Percentiles rank a stretch among this genome's conserved stretches.
These are phyloP conservation scores for Parazoanthus swiftii DNA, from an alignment of 92 coral and sea anemone genomes.

Conservation along the genomic window DNA sequence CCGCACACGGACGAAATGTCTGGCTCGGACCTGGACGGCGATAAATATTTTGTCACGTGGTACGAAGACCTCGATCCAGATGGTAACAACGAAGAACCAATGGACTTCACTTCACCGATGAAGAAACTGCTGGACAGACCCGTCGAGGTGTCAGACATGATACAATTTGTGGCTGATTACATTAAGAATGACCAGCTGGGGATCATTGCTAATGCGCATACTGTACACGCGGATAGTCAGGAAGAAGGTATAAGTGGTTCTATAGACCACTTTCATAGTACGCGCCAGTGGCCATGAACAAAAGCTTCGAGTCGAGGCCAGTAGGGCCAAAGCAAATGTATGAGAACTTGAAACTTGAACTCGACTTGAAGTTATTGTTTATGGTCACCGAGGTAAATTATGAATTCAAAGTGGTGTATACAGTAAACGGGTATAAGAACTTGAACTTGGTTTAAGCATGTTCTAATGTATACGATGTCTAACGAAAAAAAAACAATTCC, in stretches of 20 bases:
- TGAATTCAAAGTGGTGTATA: background rate
- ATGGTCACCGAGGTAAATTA: too few relatives aligned
- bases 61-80: slow-evolving; percentile 61
- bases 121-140: slow-evolving; percentile 63
- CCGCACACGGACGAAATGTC: slow-evolving; percentile 98
- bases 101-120: slow-evolving; percentile 88
- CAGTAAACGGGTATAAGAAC: background rate
- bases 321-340: too few relatives aligned
- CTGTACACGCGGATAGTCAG: slow-evolving; percentile 85
- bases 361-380: too few relatives aligned
- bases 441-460: too few relatives aligned
- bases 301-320: too few relatives aligned
- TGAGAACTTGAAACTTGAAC: too few relatives aligned
- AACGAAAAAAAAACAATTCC: too few relatives aligned
- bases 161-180: slow-evolving; percentile 87
- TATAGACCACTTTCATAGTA: too few relatives aligned
- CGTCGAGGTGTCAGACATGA: slow-evolving; percentile 83
- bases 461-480: too few relatives aligned
- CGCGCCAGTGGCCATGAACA: too few relatives aligned
- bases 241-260: slow-evolving; percentile 48
- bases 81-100: slow-evolving; percentile 67
- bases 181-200: slow-evolving; percentile 92
- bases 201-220: slow-evolving; percentile 88
- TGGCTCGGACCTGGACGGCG: slow-evolving; percentile 97
- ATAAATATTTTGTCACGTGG: slow-evolving; percentile 94